Conservation (phyloP, 2,113 vertebrate species). For the Psephotus haematonotus region DNA sequence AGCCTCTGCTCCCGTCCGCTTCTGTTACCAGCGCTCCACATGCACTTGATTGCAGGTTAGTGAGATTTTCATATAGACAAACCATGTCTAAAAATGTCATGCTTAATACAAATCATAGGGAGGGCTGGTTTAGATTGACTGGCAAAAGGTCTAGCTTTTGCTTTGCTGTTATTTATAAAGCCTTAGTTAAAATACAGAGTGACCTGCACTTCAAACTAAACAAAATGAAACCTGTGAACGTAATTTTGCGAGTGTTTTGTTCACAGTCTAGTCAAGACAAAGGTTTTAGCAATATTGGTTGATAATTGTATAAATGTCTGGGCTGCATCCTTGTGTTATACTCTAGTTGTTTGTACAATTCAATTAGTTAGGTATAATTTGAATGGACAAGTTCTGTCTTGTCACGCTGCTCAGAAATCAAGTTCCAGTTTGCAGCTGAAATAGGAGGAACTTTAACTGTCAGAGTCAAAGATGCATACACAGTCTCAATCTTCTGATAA, state of each 20-base stretch:
- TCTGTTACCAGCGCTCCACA: fast-evolving
- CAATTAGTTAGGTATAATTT: neutral
- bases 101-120: neutral
- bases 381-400: neutral
- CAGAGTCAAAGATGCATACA: neutral
- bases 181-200: neutral
- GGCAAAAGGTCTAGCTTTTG: neutral
- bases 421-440: neutral
- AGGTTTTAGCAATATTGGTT: neutral
- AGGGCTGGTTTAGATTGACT: neutral
- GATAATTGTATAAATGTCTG: neutral
- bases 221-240: neutral
- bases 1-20: neutral
- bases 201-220: neutral
- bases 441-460: neutral
- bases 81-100: neutral
- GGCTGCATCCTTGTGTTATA: neutral
- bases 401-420: neutral
- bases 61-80: neutral
- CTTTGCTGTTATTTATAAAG: neutral
- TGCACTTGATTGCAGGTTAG: neutral
- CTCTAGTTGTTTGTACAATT: neutral
- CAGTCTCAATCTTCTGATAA: neutral
- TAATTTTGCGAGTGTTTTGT: neutral
- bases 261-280: neutral